Evolutionary conservation across 2,113 vertebrate species (phyloP).

Genomic region (Corvus cornix): DNA sequence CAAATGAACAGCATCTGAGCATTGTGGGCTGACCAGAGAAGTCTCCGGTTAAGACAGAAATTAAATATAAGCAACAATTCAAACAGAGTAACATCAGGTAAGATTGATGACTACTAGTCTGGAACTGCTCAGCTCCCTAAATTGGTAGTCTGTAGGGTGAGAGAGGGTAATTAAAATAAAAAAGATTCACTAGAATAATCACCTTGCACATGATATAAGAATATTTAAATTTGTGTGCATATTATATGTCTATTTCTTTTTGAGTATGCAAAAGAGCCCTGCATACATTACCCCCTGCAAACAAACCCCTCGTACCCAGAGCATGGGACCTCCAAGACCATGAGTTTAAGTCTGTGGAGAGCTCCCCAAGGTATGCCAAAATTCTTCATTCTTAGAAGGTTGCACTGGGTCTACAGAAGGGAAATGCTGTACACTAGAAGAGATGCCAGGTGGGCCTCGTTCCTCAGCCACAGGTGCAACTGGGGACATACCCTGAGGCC

Average conservation of each 20-base stretch:
- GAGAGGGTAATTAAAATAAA: neutral
- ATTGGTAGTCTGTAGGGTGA: neutral
- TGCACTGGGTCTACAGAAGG: neutral
- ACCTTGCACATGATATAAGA: neutral
- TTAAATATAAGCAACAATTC: neutral
- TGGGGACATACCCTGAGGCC: neutral
- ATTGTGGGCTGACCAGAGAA: neutral
- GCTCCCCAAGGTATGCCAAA: neutral
- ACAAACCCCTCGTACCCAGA: neutral
- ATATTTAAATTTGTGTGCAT: neutral
- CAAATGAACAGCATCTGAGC: neutral
- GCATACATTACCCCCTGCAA: neutral
- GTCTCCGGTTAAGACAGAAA: neutral
- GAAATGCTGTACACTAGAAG: neutral
- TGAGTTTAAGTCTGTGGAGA: accelerated
- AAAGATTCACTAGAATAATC: neutral
- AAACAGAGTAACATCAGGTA: neutral
- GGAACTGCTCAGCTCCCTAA: neutral
- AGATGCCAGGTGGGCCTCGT: neutral
- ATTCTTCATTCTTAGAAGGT: neutral
- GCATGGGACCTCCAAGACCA: neutral
- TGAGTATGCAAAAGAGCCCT: neutral
- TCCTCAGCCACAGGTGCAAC: neutral
- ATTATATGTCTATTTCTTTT: neutral
- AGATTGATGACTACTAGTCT: neutral